Base-by-base conservation (phyloP, 2,888 invertebrate species). In the Drosophila rubida region DNA sequence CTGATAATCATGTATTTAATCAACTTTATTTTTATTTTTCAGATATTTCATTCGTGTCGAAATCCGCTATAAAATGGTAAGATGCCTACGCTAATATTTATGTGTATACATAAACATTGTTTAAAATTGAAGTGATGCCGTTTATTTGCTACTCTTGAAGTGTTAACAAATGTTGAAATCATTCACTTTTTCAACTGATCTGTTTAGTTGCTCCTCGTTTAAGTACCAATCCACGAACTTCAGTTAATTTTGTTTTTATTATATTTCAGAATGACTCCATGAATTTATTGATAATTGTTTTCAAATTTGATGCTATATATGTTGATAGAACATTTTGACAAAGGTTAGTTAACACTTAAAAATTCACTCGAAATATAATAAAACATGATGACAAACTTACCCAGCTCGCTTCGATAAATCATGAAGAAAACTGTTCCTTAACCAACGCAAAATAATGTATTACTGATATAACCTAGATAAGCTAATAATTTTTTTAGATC, bases 351-450 rank as follows among this genome's bases (percentile, higher is more conserved):
- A 11, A 30, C 4, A 30, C 11, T 30, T 11, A 25, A 30, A 30
- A 30, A 30, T 30, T 4, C 3, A 41, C 2, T 41, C 19, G 8
- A 41, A 16, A 37, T 2, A 3, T 14, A 41, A 16, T 11, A n/a
- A 2, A 45, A 4, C 8, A 32, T 74, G 69, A 83, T 83, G 80
- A 80, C 65, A 71, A 72, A 59, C 58, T 77, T 69, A 87, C 83
- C 83, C 88, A 89, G 83, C 87, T 87, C 82, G 81, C 89, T 88
- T 85, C 66, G 85, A 88, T 49, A 37, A 37, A 55, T 68, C 62
- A 61, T 88, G 89, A 89, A 87, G 87, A 89, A 30, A 88, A 85
- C 66, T 78, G 69, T 86, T 79, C 79, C 72, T 53, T 39, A 57
- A 41, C 69, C 71, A 72, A 80, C 69, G 70, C 75, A 69, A 64